Conservation (phyloP, 2,797 vertebrate species). For the Zenarchopterus dispar region DNA sequence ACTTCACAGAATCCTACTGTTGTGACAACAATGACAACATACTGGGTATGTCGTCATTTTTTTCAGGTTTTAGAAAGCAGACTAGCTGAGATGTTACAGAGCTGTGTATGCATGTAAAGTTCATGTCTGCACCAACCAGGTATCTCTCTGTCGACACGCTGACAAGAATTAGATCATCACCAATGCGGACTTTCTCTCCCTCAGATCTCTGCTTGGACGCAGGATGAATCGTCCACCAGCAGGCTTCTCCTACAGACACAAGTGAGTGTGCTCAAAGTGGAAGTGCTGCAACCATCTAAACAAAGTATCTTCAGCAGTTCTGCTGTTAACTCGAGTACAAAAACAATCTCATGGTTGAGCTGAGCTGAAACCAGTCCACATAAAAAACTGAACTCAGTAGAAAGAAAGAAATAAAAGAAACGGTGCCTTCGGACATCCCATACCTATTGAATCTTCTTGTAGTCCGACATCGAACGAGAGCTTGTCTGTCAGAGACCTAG, state of each 20-base stretch:
- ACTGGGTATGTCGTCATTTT: too few relatives aligned
- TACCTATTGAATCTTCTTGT: constrained; percentile 93
- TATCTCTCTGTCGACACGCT: constrained; percentile 98
- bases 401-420: not conserved
- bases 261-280: not conserved
- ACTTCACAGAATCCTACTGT: too few relatives aligned
- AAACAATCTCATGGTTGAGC: constrained; percentile 33
- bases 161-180: constrained; percentile 97
- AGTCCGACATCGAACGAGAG: constrained; percentile 98
- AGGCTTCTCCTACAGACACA: constrained; percentile 88
- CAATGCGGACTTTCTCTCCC: constrained; percentile 98
- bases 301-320: constrained; percentile 14
- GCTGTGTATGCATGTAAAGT: too few relatives aligned
- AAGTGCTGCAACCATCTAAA: constrained; percentile 2
- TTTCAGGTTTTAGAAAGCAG: too few relatives aligned
- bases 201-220: constrained; percentile 98
- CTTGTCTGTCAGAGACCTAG: constrained; percentile 97
- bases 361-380: constrained; percentile 6
- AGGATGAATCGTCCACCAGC: constrained; percentile 99
- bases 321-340: constrained; percentile 21
- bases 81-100: too few relatives aligned
- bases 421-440: constrained; percentile 20
- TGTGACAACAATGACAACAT: too few relatives aligned
- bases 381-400: too few relatives aligned
- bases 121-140: constrained; percentile 76